Evolutionary conservation across 2,888 invertebrate species (phyloP).

Genomic region (Andrena fulva): DNA sequence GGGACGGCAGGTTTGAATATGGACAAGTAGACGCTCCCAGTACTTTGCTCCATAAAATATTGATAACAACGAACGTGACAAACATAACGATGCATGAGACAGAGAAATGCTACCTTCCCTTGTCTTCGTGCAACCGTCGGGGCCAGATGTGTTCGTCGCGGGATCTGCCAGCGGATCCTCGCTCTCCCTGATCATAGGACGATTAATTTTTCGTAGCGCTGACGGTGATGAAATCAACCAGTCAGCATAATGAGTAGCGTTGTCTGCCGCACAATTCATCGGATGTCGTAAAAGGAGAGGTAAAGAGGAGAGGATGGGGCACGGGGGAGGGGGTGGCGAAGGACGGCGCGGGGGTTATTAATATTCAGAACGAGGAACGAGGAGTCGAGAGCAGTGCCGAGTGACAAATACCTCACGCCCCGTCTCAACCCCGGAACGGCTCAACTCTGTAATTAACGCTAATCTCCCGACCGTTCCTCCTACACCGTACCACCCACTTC

Average conservation of each 20-base stretch:
- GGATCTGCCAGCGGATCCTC: slow-evolving; percentile 29
- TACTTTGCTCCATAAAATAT: slow-evolving; percentile 3
- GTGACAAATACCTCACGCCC: slow-evolving; percentile 83
- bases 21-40: neutral
- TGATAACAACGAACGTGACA: neutral
- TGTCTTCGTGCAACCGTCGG: neutral
- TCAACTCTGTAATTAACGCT: slow-evolving; percentile 84
- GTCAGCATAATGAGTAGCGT: slow-evolving; percentile 80
- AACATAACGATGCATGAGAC: neutral
- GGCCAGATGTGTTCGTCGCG: neutral
- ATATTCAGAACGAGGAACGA: slow-evolving; percentile 80
- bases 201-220: slow-evolving; percentile 69
- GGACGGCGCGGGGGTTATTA: slow-evolving; percentile 78
- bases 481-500: slow-evolving; percentile 75
- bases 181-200: slow-evolving; percentile 53
- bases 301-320: slow-evolving; percentile 22
- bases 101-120: neutral
- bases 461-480: slow-evolving; percentile 81
- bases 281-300: slow-evolving; percentile 67
- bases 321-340: slow-evolving; percentile 42
- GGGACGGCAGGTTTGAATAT: slow-evolving; percentile 20
- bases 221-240: slow-evolving; percentile 82
- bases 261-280: slow-evolving; percentile 80
- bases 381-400: slow-evolving; percentile 76
- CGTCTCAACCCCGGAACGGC: slow-evolving; percentile 76